Evolutionary conservation across 2,888 invertebrate genomes (phyloP), one percentile per base, ranked within the genome.

Genomic region (Carabus problematicus): DNA sequence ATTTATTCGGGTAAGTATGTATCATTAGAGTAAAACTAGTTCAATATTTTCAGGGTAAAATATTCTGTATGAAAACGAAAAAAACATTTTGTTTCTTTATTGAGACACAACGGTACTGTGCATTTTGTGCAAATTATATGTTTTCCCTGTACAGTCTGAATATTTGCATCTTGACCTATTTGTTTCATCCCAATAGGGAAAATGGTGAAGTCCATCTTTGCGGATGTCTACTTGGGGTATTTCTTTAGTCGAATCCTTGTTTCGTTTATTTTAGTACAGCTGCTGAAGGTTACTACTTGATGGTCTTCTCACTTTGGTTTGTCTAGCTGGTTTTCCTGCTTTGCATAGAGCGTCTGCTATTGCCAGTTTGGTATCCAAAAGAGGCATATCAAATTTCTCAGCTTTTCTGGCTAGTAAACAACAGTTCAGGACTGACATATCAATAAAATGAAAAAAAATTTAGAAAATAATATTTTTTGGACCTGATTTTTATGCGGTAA

Each of bases 381-480:
- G 11, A 41, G n/a, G 16, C 29, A 55, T 18, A 55, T 14, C n/a
- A 7, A 18, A 56, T 19, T 58, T 41, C 16, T 42, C 19, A n/a
- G 60, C 59, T 66, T 62, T 70, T 58, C 70, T 63, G 18, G 14
- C 58, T 41, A 71, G 64, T 18, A 71, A 55, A 62, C 71, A 71
- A 52, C 68, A 60, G 59, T 71, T 71, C 3, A 56, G 64, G 11
- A 16, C 11, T n/a, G 18, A n/a, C 70, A 71, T 70, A 59, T 72
- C 72, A 11, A 72, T 49, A 14, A 73, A 70, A 54, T 72, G 72
- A 63, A 67, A 71, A 64, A 64, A 67, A 0, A 67, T 62, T 9
- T 70, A n/a, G 19, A 41, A 71, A 41, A 45, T 72, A 71, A 61
- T 55, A 72, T 60, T 70, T 72, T 41, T 70, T 71, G n/a, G 70